phyloP scores from a whole-genome alignment of 1,140 invertebrate genomes.

The Schmidtea mediterranea region DNA sequence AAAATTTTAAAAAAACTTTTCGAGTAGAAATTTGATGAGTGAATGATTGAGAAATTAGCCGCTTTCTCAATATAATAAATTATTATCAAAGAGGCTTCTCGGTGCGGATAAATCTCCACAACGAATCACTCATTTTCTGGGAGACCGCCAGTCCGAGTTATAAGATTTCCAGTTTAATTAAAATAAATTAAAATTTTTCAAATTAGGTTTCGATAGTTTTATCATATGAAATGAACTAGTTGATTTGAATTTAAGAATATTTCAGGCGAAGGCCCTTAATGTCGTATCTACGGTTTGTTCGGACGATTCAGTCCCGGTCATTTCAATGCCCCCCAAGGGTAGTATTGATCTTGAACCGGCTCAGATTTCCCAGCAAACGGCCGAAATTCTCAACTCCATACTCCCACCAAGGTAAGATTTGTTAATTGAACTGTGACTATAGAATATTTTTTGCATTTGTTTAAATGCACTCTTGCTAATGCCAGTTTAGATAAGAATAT shows the following conservation, averaged over 20 bases:
- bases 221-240: background rate
- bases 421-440: too few species aligned
- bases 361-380: slow-evolving; percentile 19
- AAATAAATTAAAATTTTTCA: slow-evolving; percentile 1
- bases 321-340: slow-evolving; percentile 21
- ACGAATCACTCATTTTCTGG: background rate
- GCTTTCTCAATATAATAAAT: too few species aligned
- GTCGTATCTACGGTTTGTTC: slow-evolving; percentile 13
- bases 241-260: background rate
- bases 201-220: background rate
- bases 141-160: background rate
- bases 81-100: too few species aligned
- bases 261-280: slow-evolving; percentile 5
- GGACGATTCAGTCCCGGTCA: slow-evolving; percentile 16
- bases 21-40: too few species aligned
- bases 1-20: background rate
- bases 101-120: too few species aligned
- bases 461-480: too few species aligned
- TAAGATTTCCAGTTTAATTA: slow-evolving; percentile 1
- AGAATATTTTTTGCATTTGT: too few species aligned
- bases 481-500: too few species aligned
- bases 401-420: slow-evolving; percentile 38
- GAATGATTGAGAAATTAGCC: too few species aligned
- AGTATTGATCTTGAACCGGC: slow-evolving; percentile 19
- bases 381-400: slow-evolving; percentile 79